Base-by-base conservation (phyloP, 2,797 vertebrate species). In the Karalla daura region DNA sequence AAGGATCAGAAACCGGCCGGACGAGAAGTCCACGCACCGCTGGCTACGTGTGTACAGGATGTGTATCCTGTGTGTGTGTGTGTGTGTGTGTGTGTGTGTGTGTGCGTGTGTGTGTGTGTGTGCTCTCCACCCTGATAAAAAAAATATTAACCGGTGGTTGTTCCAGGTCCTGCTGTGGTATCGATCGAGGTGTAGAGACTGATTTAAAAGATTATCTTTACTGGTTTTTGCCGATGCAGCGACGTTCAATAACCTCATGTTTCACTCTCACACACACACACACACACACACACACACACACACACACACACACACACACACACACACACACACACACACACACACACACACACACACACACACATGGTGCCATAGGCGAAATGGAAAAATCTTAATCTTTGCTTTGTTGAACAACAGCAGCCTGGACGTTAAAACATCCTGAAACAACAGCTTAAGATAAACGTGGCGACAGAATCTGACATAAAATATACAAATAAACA, bases 131-230 rank as follows among this genome's bases (percentile, higher is more conserved):
- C 28, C 23, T 30, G 14, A 46, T 28, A 54, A 27, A 28, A 46
- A 47, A 20, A 62, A 53, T 62, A 30, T 5, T 5, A 10, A 47
- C 15, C 0, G 27, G 28, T 3, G 21, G 20, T 44, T 56, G 15
- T 52, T 76, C 28, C n/a, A 20, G 53, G 46, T 45, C 49, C 0
- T 12, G 52, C 64, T 28, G 71, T 67, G 44, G 13, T 74, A 77
- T 81, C n/a, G 76, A 83, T 80, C 68, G 35, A 0, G 64, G 59
- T 14, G 45, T 50, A 60, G 56, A 2, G 32, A 27, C 24, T 52
- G 50, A 59, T 82, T 70, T 62, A 18, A 68, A 43, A 41, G 39
- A 40, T 74, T 55, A 7, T 56, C 24, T 49, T 17, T 40, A 14
- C 15, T 27, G 36, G 66, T 73, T 39, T 32, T 51, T 45, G n/a